These are phyloP conservation scores for Temnothorax curvispinosus DNA, from an alignment of 1,140 invertebrate species.

Conservation along the genomic window DNA sequence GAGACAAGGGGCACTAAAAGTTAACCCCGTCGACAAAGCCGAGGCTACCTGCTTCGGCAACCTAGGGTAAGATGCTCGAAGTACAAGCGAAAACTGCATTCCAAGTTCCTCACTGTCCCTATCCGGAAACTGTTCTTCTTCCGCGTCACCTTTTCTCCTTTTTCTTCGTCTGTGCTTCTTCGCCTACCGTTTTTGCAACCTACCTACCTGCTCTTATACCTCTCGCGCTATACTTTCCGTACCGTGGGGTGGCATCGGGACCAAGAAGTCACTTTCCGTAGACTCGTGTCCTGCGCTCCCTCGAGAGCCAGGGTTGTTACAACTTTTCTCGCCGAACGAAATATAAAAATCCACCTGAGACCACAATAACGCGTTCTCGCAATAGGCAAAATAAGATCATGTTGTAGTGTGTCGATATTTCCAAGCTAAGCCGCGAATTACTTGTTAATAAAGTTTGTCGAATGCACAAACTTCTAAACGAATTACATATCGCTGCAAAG, in stretches of 20 bases:
- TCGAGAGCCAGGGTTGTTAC: constrained; percentile 67
- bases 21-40: constrained; percentile 63
- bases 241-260: constrained; percentile 42
- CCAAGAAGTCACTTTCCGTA: constrained; percentile 70
- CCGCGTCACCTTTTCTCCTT: neutral
- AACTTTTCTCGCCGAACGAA: constrained; percentile 67
- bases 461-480: constrained; percentile 39
- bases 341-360: constrained; percentile 76
- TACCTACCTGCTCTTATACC: constrained; percentile 18
- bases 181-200: constrained; percentile 5
- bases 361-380: constrained; percentile 59
- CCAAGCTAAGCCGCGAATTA: constrained; percentile 20
- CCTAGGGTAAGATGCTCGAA: constrained; percentile 57
- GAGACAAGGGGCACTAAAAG: constrained; percentile 71
- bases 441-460: constrained; percentile 62
- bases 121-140: constrained; percentile 57
- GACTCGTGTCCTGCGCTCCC: constrained; percentile 60
- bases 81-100: constrained; percentile 74
- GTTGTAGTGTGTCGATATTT: neutral
- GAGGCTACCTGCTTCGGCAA: constrained; percentile 41
- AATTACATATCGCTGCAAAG: constrained; percentile 33
- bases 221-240: constrained; percentile 13
- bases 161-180: constrained; percentile 25
- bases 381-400: constrained; percentile 63
- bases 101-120: constrained; percentile 63